These are phyloP conservation scores for Parapsyche elsis DNA, from an alignment of 1,140 invertebrate genomes.

Conservation along the genomic window DNA sequence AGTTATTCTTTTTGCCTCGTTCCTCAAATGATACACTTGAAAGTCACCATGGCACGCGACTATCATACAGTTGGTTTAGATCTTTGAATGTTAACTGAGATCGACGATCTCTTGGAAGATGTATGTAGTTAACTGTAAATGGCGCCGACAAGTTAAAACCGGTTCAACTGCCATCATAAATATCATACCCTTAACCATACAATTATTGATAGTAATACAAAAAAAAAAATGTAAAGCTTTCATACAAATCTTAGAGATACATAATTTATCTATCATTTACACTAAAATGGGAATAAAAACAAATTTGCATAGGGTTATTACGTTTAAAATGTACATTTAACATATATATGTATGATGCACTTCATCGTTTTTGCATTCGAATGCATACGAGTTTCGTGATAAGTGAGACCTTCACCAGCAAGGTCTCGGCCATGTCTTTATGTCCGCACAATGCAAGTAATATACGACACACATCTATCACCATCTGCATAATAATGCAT, in stretches of 20 bases:
- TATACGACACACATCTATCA: background rate
- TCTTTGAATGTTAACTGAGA: background rate
- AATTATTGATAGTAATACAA: too few relatives aligned
- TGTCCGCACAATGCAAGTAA: background rate
- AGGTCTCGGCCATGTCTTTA: constrained; percentile 27
- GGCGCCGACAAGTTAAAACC: constrained; percentile 15
- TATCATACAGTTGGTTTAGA: background rate
- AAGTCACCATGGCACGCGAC: too few relatives aligned
- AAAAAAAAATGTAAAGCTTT: too few relatives aligned
- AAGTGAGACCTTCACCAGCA: constrained; percentile 31
- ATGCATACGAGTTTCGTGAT: background rate
- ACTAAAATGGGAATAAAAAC: too few relatives aligned
- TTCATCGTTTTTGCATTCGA: background rate
- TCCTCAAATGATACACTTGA: too few relatives aligned
- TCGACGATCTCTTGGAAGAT: constrained; percentile 21
- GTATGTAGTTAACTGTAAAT: constrained; percentile 13
- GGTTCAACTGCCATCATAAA: constrained; percentile 27
- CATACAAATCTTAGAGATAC: too few relatives aligned
- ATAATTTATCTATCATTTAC: background rate
- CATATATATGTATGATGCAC: background rate
- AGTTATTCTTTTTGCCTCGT: too few relatives aligned
- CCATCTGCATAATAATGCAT: background rate
- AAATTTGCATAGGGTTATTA: too few relatives aligned
- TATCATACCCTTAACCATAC: constrained; percentile 1
- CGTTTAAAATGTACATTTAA: too few relatives aligned